phyloP scores from a whole-genome alignment of 2,888 invertebrate species.

The Ophonus ardosiacus region DNA sequence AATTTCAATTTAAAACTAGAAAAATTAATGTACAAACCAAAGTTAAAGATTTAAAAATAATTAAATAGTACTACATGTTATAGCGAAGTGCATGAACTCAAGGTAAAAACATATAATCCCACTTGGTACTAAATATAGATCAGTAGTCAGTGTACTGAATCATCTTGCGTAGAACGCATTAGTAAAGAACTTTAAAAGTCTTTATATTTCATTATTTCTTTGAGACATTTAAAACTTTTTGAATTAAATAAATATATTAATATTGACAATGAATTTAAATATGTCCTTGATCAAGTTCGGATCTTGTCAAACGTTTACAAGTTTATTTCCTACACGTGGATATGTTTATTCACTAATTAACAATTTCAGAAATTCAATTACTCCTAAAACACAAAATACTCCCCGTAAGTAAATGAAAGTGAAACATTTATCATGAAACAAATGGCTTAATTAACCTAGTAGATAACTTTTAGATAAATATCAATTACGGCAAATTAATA shows the following conservation, averaged over 20 bases:
- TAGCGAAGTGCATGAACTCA: slow-evolving; percentile 1
- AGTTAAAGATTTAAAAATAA: neutral
- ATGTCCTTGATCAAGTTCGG: slow-evolving; percentile 43
- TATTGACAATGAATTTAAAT: slow-evolving; percentile 30
- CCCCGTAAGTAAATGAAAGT: slow-evolving; percentile 32
- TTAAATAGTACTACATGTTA: neutral
- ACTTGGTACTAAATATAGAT: slow-evolving; percentile 19
- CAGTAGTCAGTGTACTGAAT: neutral
- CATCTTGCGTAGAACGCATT: neutral
- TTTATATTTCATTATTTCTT: neutral
- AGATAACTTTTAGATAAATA: slow-evolving; percentile 18
- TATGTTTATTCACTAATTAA: neutral
- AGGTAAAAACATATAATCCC: slow-evolving; percentile 40
- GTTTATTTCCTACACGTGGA: slow-evolving; percentile 13
- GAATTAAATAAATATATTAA: neutral
- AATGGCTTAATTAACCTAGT: slow-evolving; percentile 10
- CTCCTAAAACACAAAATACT: neutral
- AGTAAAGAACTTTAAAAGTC: slow-evolving; percentile 5
- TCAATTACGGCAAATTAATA: slow-evolving; percentile 1
- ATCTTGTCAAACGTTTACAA: slow-evolving; percentile 23
- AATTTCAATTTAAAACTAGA: neutral
- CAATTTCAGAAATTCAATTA: neutral
- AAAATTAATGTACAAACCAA: neutral
- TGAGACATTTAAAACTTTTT: neutral
- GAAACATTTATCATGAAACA: neutral